These are phyloP conservation scores for Nansenia antarctica DNA, from an alignment of 2,113 vertebrate genomes.

Conservation along the genomic window DNA sequence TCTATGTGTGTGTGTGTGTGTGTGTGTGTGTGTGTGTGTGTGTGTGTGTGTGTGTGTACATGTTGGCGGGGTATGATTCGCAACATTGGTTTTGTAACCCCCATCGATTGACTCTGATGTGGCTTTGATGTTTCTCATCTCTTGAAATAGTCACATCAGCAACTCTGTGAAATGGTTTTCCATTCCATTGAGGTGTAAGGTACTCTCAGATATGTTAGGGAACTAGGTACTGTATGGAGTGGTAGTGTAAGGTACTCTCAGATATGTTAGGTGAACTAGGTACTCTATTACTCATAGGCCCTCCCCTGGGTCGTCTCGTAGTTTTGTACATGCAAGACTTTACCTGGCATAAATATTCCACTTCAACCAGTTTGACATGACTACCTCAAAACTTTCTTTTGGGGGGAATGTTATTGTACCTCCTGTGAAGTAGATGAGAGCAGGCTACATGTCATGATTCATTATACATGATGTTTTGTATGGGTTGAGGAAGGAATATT, in stretches of 20 bases:
- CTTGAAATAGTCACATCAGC: slow-evolving; percentile 27
- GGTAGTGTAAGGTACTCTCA: too few species aligned
- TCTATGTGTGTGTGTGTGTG: slow-evolving; percentile 30
- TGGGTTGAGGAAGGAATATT: slow-evolving; percentile 39
- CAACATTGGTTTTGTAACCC: slow-evolving; percentile 10
- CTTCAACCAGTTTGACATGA: not conserved
- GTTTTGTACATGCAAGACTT: not conserved
- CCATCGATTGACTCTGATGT: slow-evolving; percentile 27
- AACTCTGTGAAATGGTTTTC: slow-evolving; percentile 5
- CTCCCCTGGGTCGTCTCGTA: not conserved
- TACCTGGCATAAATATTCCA: not conserved
- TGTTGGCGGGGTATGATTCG: not conserved
- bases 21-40: slow-evolving; percentile 25
- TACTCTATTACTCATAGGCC: not conserved
- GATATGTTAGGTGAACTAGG: not conserved
- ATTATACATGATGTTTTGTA: slow-evolving; percentile 53
- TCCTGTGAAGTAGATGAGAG: not conserved
- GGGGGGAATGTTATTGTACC: not conserved
- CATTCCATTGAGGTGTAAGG: too few species aligned
- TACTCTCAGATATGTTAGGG: slow-evolving; percentile 5
- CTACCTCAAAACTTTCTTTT: not conserved
- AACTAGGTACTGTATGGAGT: not conserved
- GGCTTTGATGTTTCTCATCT: slow-evolving; percentile 24
- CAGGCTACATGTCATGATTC: slow-evolving; percentile 35
- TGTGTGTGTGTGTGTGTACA: slow-evolving; percentile 19